phyloP scores from a whole-genome alignment of 2,113 vertebrate genomes.

The Notarius quadriscutis region DNA sequence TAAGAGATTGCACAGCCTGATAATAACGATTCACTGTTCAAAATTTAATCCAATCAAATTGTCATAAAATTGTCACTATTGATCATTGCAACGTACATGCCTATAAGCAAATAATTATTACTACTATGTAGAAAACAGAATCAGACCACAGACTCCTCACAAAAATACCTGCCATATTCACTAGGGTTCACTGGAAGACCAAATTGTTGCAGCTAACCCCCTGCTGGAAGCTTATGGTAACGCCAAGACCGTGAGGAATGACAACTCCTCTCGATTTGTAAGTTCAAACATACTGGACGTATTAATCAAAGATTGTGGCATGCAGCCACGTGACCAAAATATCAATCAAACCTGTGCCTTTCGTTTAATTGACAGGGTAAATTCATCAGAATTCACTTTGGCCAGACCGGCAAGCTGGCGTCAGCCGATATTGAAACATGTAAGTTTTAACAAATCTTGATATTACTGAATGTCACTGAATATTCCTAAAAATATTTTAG shows the following conservation, averaged over 20 bases:
- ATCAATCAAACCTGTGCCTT: neutral
- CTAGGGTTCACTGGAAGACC: constrained; percentile 78
- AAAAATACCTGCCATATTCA: constrained; percentile 19
- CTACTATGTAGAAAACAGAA: neutral
- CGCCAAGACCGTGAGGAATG: constrained; percentile 86
- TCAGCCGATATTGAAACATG: constrained; percentile 95
- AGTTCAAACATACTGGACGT: constrained; percentile 74
- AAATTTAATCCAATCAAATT: no score
- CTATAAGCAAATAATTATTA: neutral
- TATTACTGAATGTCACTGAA: neutral
- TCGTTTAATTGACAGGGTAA: constrained; percentile 73
- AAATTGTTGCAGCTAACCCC: constrained; percentile 71
- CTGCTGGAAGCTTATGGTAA: constrained; percentile 84
- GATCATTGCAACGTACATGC: no score
- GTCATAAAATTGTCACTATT: no score
- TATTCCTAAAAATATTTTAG: neutral
- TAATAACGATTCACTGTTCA: no score
- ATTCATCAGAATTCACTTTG: constrained; percentile 92
- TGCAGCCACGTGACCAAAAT: neutral
- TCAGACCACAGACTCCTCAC: neutral
- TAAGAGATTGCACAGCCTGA: no score
- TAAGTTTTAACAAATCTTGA: constrained; percentile 66
- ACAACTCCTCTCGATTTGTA: constrained; percentile 86
- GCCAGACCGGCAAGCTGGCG: constrained; percentile 85
- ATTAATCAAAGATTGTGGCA: neutral